Conservation (phyloP, 1,140 invertebrate genomes). For the Nomia melanderi region DNA sequence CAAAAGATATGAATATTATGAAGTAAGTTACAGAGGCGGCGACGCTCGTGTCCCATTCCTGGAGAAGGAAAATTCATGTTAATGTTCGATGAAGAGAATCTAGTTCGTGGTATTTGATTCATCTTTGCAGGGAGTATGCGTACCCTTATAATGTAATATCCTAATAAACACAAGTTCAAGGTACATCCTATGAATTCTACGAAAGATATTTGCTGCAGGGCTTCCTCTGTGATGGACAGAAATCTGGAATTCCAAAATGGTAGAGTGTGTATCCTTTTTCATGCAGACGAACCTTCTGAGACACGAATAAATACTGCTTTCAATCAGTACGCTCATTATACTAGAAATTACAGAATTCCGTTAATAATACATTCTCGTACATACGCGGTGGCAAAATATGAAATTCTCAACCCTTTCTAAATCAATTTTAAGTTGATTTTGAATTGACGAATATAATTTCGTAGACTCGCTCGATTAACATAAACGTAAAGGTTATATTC, state of each 20-base stretch:
- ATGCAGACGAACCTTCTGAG: too few relatives aligned
- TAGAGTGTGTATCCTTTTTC: background rate
- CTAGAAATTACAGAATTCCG: too few relatives aligned
- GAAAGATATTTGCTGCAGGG: slow-evolving; percentile 57
- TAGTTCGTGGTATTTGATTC: background rate
- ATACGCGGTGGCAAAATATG: too few relatives aligned
- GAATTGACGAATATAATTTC: too few relatives aligned
- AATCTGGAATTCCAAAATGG: slow-evolving; percentile 42
- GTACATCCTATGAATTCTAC: slow-evolving; percentile 57
- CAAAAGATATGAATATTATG: slow-evolving; percentile 50
- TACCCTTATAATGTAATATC: slow-evolving; percentile 55
- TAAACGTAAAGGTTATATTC: too few relatives aligned
- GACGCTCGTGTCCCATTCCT: slow-evolving; percentile 52
- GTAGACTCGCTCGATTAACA: too few relatives aligned
- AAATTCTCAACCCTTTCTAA: too few relatives aligned
- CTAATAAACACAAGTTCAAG: slow-evolving; percentile 50
- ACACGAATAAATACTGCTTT: too few relatives aligned
- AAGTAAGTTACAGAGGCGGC: slow-evolving; percentile 44
- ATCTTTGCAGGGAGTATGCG: background rate
- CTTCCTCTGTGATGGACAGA: slow-evolving; percentile 20
- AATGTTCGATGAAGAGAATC: background rate
- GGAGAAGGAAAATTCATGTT: slow-evolving; percentile 12
- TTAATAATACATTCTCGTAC: too few relatives aligned
- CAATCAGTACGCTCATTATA: too few relatives aligned
- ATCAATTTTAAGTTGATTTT: too few relatives aligned